A percentile compares a stretch with the other conserved stretches of the same genome.
These are phyloP conservation scores for Periophthalmus modestus DNA, from an alignment of 2,113 vertebrate species.

Conservation along the genomic window DNA sequence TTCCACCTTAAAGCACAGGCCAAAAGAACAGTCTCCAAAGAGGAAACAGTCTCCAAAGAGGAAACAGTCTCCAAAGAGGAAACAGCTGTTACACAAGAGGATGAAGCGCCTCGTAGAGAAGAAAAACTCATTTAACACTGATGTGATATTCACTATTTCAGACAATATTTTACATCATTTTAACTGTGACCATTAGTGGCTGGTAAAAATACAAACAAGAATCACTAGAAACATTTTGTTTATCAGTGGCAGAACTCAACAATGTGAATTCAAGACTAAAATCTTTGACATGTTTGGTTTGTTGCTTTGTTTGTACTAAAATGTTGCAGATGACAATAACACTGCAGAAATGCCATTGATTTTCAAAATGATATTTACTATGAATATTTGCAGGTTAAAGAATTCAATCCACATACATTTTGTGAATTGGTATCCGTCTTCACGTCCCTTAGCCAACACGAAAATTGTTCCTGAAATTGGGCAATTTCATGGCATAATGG, in stretches of 20 bases:
- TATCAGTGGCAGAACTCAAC: not conserved
- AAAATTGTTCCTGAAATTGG: conserved; percentile 36
- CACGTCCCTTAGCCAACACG: conserved; percentile 6
- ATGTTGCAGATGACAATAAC: not conserved
- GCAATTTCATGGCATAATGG: conserved; percentile 39
- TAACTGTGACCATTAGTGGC: not conserved
- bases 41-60: conserved; percentile 5
- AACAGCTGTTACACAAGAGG: conserved; percentile 5
- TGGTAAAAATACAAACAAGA: too few species aligned
- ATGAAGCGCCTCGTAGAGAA: not conserved
- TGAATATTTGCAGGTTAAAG: not conserved
- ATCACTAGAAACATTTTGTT: too few species aligned
- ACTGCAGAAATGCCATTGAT: too few species aligned
- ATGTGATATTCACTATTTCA: not conserved
- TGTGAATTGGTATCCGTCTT: conserved; percentile 16
- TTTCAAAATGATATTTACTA: not conserved
- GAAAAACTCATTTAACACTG: not conserved
- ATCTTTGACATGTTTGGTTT: not conserved
- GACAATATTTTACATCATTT: not conserved
- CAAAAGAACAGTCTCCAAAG: conserved; percentile 2
- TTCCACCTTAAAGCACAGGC: conserved; percentile 18
- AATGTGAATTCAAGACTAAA: not conserved
- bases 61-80: not conserved
- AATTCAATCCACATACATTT: conserved; percentile 10
- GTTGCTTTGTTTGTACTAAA: not conserved